Conservation (phyloP, 2,113 vertebrate species). For the Anser cygnoides region DNA sequence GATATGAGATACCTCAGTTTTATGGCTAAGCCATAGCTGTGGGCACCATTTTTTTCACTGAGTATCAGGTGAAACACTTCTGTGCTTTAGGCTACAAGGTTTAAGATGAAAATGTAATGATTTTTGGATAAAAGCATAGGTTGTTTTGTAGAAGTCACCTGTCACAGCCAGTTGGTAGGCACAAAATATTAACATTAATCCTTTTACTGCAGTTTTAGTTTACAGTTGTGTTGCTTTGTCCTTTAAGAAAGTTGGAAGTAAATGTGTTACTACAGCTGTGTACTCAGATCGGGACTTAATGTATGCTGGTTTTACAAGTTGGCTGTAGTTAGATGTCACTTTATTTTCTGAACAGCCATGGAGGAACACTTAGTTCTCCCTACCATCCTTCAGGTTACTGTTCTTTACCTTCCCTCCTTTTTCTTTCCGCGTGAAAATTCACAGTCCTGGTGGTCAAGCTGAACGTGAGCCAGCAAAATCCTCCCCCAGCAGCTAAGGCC, state of each 20-base stretch:
- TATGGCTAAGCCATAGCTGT: neutral
- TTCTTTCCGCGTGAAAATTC: neutral
- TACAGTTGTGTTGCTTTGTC: neutral
- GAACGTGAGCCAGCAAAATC: neutral
- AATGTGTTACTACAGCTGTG: neutral
- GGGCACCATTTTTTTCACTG: neutral
- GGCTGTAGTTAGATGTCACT: neutral
- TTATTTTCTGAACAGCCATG: neutral
- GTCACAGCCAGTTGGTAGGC: fast-evolving
- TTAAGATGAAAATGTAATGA: neutral
- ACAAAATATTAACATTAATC: neutral
- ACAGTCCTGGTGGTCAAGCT: neutral
- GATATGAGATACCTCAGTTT: neutral
- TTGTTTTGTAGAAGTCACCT: neutral
- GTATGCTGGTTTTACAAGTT: neutral
- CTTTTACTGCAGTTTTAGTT: neutral
- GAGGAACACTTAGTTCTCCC: neutral
- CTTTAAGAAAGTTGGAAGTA: neutral
- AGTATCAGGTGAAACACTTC: neutral
- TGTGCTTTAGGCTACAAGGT: neutral
- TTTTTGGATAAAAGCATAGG: neutral
- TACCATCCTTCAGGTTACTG: neutral
- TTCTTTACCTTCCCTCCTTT: neutral
- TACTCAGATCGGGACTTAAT: neutral
- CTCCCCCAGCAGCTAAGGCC: fast-evolving